These are phyloP conservation scores for Nibea albiflora DNA, from an alignment of 2,113 vertebrate genomes.

Conservation along the genomic window DNA sequence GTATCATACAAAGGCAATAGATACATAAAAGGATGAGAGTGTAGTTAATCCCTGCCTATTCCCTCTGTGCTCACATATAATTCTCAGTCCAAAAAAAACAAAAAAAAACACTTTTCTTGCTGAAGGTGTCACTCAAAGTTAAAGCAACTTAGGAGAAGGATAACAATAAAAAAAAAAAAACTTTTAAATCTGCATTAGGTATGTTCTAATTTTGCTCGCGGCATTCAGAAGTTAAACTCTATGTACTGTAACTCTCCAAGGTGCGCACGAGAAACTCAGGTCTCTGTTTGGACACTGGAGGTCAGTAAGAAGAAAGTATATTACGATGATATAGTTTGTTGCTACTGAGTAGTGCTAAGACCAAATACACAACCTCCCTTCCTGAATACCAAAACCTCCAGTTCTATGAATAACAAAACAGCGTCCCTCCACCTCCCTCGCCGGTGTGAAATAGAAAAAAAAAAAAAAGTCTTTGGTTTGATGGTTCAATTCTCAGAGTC, in stretches of 20 bases:
- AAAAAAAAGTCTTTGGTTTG: constrained; percentile 42
- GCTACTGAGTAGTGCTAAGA: constrained; percentile 45
- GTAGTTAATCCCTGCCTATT: constrained; percentile 1
- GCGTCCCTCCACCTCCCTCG: constrained; percentile 34
- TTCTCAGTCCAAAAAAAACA: neutral
- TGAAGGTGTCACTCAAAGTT: constrained; percentile 40
- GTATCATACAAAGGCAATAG: neutral
- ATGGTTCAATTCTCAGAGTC: constrained; percentile 39
- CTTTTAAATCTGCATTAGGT: neutral
- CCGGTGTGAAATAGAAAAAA: neutral
- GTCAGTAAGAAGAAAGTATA: constrained; percentile 47
- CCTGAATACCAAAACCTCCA: constrained; percentile 60
- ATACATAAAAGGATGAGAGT: neutral
- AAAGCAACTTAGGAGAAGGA: constrained; percentile 24
- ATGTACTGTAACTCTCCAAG: constrained; percentile 5
- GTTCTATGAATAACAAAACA: constrained; percentile 65
- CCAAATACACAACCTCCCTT: constrained; percentile 55
- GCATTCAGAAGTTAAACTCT: constrained; percentile 28
- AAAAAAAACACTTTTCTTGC: neutral
- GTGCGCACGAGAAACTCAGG: constrained; percentile 20
- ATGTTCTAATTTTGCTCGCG: constrained; percentile 3
- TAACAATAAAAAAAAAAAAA: constrained; percentile 1
- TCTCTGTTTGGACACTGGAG: constrained; percentile 55
- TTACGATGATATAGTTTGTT: constrained; percentile 47
- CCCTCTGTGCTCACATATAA: neutral